Evolutionary conservation across 1,140 invertebrate species (phyloP), one percentile per base, ranked within the genome.

Genomic region (Leptinotarsa lineolata): DNA sequence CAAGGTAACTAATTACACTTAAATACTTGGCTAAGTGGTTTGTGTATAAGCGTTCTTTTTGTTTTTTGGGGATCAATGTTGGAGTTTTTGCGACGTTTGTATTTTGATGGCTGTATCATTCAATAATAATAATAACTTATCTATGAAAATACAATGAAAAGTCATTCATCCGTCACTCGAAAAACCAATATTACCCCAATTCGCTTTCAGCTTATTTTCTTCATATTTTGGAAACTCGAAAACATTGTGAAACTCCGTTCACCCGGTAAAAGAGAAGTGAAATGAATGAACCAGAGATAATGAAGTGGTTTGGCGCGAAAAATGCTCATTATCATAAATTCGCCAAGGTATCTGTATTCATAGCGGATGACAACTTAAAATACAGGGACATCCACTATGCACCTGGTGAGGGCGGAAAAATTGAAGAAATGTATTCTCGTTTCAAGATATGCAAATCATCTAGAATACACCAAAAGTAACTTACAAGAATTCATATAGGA

Each of bases 1-100:
- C 76, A 66, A 77, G 77, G 77, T 78, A 75, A 73, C 22, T 70
- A 73, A 18, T 20, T n/a, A 18, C 30, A 11, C 30, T 8, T 39
- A 39, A 11, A 8, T 39, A 39, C 30, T 39, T 39, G 30, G 30
- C 30, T 39, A 11, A 11, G 30, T 39, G 30, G 30, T 39, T 39
- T 11, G 30, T 11, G 30, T 39, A 11, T 39, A 39, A 39, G 30
- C 30, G 30, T 39, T 39, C 8, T 39, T 39, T 39, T 39, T 39
- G 30, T 39, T 39, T 39, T 39, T 39, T 39, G 30, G 30, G 8
- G 8, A 6, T 39, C 30, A 39, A 39, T 39, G 30, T 39, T 39
- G 30, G 30, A 39, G 30, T 39, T 39, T 39, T 39, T 39, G 30
- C 30, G 3, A 39, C 30, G 6, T 6, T 39, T 8, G 8, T 39